Evolutionary conservation across 1,140 invertebrate genomes (phyloP).

Genomic region (Eubasilissa regina): DNA sequence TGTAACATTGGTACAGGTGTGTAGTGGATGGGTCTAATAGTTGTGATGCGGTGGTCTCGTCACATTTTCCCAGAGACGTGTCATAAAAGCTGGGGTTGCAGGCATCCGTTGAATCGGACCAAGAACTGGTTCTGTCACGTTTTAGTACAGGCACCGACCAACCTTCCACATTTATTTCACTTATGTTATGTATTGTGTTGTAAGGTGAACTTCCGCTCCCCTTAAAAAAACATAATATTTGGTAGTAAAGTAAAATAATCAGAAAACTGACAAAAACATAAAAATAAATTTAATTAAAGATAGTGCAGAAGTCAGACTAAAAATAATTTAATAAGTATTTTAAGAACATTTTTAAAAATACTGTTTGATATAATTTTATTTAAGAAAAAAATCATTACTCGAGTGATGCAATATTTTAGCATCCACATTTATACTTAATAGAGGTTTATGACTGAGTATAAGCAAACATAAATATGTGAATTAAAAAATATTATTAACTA

Average conservation of each 20-base stretch:
- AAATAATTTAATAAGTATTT: no score
- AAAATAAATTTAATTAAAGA: no score
- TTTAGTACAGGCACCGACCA: conserved; percentile 81
- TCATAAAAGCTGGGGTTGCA: conserved; percentile 72
- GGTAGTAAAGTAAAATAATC: background rate
- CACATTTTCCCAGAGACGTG: conserved; percentile 63
- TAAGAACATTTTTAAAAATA: no score
- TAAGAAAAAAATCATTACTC: no score
- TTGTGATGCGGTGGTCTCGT: conserved; percentile 65
- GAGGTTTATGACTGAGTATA: no score
- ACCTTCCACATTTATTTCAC: conserved; percentile 81
- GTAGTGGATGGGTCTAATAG: conserved; percentile 67
- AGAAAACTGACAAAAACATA: no score
- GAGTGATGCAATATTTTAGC: no score
- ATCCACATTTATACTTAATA: no score
- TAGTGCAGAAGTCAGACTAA: no score
- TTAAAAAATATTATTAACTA: no score
- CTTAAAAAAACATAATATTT: conserved; percentile 56
- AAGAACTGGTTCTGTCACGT: conserved; percentile 88
- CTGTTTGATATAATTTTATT: no score
- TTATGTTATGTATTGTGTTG: conserved; percentile 90
- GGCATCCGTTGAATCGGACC: conserved; percentile 87
- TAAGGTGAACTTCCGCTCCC: conserved; percentile 88
- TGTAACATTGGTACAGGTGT: conserved; percentile 88
- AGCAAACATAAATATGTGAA: no score